These are phyloP conservation scores for Drosophila simulans DNA, from an alignment of 1,140 invertebrate species.

Conservation along the genomic window DNA sequence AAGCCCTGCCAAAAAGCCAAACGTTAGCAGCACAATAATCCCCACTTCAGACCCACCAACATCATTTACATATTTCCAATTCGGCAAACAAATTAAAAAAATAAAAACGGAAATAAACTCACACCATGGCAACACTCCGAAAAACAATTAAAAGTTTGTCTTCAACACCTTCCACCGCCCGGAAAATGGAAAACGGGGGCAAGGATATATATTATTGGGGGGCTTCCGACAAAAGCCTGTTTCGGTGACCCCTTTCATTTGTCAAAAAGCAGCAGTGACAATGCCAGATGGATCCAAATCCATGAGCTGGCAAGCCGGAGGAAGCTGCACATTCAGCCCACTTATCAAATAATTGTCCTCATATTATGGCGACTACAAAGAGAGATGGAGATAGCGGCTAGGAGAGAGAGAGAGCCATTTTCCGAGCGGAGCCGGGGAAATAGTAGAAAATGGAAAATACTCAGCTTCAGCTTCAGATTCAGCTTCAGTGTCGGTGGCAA, in stretches of 20 bases:
- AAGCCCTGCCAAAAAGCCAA: constrained; percentile 33
- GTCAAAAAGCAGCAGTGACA: constrained; percentile 53
- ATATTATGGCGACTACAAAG: constrained; percentile 70
- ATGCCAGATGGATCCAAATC: constrained; percentile 31
- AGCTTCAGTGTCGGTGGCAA: constrained; percentile 66
- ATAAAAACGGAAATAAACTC: constrained; percentile 38
- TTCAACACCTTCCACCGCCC: constrained; percentile 47
- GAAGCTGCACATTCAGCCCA: constrained; percentile 62
- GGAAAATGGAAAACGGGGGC: not conserved
- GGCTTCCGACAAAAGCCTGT: constrained; percentile 27
- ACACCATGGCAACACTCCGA: constrained; percentile 44
- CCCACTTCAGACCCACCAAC: constrained; percentile 32
- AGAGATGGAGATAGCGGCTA: constrained; percentile 28
- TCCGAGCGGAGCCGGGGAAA: constrained; percentile 17
- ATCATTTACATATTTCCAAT: constrained; percentile 79
- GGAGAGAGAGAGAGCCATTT: constrained; percentile 30
- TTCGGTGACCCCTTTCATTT: constrained; percentile 67
- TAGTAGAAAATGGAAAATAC: constrained; percentile 73
- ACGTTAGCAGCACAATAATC: constrained; percentile 44
- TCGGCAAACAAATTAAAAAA: constrained; percentile 62
- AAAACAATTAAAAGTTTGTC: constrained; percentile 82
- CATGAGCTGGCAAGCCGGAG: constrained; percentile 1
- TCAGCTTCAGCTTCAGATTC: constrained; percentile 50
- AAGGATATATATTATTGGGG: constrained; percentile 23
- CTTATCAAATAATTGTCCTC: constrained; percentile 83